phyloP scores from a whole-genome alignment of 2,113 vertebrate species.

The Fulica atra region DNA sequence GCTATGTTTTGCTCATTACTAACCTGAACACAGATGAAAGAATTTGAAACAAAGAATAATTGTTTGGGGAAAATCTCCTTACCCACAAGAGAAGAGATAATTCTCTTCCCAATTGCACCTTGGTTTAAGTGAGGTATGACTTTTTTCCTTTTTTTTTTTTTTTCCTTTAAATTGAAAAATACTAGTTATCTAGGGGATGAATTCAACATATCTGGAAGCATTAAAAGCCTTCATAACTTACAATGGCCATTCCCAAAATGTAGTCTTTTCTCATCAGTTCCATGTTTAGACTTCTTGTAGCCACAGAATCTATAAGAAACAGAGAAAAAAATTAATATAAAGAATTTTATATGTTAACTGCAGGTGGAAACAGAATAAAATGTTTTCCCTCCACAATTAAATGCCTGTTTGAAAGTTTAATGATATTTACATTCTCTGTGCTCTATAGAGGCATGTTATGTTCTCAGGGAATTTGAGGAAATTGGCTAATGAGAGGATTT shows the following conservation, averaged over 20 bases:
- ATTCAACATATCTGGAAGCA: background rate
- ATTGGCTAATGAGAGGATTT: constrained; percentile 74
- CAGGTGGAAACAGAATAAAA: constrained; percentile 55
- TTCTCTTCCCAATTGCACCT: constrained; percentile 23
- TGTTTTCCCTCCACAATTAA: constrained; percentile 66
- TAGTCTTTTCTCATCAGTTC: constrained; percentile 91
- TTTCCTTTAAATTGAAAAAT: background rate
- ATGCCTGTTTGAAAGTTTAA: constrained; percentile 74
- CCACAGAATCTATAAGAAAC: constrained; percentile 90
- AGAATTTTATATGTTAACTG: constrained; percentile 22
- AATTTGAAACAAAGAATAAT: constrained; percentile 41
- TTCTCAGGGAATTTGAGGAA: constrained; percentile 70
- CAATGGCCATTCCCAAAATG: constrained; percentile 96
- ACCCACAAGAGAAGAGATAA: background rate
- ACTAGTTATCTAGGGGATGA: background rate
- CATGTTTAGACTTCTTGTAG: constrained; percentile 93
- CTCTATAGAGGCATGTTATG: constrained; percentile 47
- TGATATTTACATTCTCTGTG: constrained; percentile 68
- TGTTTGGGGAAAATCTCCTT: constrained; percentile 23
- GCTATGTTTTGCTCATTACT: background rate
- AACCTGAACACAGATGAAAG: constrained; percentile 36
- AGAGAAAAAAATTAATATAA: constrained; percentile 26
- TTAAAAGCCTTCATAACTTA: constrained; percentile 78
- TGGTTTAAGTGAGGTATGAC: constrained; percentile 5
- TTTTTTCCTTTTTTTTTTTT: background rate